Conservation (phyloP, 2,113 vertebrate species). For the Pseudonaja textilis region DNA sequence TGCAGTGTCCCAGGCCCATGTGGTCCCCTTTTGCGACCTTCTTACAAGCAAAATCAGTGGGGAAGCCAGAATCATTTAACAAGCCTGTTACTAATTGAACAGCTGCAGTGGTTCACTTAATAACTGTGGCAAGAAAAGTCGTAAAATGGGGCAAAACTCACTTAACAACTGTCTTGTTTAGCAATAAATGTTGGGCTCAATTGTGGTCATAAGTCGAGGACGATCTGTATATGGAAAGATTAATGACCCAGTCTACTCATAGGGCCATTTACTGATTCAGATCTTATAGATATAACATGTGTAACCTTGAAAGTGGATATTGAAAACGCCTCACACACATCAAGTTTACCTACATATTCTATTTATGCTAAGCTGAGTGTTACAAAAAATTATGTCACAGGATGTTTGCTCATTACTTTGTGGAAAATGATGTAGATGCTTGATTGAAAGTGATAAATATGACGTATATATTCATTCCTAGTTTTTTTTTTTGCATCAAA, state of each 20-base stretch:
- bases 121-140: no score
- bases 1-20: no score
- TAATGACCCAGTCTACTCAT: background rate
- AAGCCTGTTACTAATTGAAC: no score
- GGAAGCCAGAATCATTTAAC: no score
- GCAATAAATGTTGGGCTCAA: no score
- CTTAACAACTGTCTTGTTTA: no score
- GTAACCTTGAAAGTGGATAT: background rate
- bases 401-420: background rate
- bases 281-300: background rate
- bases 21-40: no score
- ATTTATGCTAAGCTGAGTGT: background rate
- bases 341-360: background rate
- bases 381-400: background rate
- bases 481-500: background rate
- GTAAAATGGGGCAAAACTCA: no score
- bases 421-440: no score
- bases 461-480: background rate
- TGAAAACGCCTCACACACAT: background rate
- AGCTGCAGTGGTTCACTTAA: no score
- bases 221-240: background rate
- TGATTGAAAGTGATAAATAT: background rate
- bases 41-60: no score
- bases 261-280: background rate
- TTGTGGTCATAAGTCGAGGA: no score